Base-by-base conservation (phyloP, 2,797 vertebrate genomes). In the Paguma larvata region DNA sequence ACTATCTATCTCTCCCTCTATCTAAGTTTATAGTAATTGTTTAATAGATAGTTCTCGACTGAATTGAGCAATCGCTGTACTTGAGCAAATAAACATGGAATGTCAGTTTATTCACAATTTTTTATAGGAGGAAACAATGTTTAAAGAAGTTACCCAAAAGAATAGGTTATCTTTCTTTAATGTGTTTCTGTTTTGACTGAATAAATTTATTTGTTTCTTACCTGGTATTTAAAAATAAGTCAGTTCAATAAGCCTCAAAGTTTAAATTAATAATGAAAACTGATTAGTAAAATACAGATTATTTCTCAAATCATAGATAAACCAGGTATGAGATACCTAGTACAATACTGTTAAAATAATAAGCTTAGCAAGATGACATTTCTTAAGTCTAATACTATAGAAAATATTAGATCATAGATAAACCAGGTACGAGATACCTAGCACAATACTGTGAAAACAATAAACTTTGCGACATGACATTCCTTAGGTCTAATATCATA, bases 201-300 rank as follows among this genome's bases (percentile, higher is more conserved):
- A 56, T 77, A 78, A 27, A 30, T 79, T 93, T 56, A 85, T 5
- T 84, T 41, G 27, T 15, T 85, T 87, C 23, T 80, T 90, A 70
- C 12, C 56, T 78, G 67, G 73, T 83, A 79, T 88, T 95, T 68
- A 92, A 90, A 93, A 86, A 32, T 53, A 78, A 92, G 92, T 78
- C 84, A 59, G 44, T 92, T 95, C 32, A 87, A 44, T 80, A 83
- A 62, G 4, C 16, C 53, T 94, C 38, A 6, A 44, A 56, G 12
- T 78, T 93, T 32, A 85, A 79, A 90, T 72, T 70, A 84, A 95
- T 27, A 77, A 88, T 67, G 79, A 7, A 88, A 96, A 30, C 23
- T 68, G 46, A 46, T 53, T 91, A 83, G 3, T 84, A 80, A 95
- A 68, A 83, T 91, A 44, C 34, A 94, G 46, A 34, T 38, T 56